Percentiles rank a stretch among this genome's conserved stretches.
Evolutionary conservation across 2,113 vertebrate genomes (phyloP).

Genomic region (Poeciliopsis turrubarensis): DNA sequence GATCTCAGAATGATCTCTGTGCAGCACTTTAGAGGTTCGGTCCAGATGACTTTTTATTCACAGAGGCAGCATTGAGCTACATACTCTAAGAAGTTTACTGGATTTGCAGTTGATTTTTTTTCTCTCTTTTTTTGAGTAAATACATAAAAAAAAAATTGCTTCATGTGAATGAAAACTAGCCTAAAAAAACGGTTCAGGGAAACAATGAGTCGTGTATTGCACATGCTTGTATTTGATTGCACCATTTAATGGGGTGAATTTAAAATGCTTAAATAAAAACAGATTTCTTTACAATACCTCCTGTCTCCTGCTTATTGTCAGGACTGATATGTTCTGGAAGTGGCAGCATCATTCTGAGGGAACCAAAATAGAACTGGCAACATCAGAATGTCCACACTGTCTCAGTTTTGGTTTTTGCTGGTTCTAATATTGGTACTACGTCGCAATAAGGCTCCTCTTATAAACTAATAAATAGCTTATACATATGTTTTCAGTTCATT

Average conservation of each 20-base stretch:
- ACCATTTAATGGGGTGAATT: background rate
- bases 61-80: background rate
- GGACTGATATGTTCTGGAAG: too few relatives aligned
- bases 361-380: too few relatives aligned
- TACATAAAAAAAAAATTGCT: conserved; percentile 13
- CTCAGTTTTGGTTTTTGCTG: too few relatives aligned
- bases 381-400: too few relatives aligned
- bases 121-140: conserved; percentile 1
- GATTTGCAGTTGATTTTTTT: conserved; percentile 11
- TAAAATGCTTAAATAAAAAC: conserved; percentile 7
- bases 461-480: too few relatives aligned
- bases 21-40: conserved; percentile 59
- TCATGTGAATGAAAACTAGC: conserved; percentile 39
- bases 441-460: too few relatives aligned
- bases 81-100: background rate
- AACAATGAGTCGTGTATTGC: conserved; percentile 5
- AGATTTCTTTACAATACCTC: background rate
- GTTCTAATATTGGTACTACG: too few relatives aligned
- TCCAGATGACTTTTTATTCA: conserved; percentile 21
- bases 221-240: background rate
- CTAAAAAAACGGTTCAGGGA: conserved; percentile 31
- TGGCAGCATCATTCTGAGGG: too few relatives aligned
- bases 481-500: too few relatives aligned
- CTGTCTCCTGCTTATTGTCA: background rate
- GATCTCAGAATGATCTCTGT: conserved; percentile 38